Evolutionary conservation across 2,113 vertebrate genomes (phyloP), one percentile per base, ranked within the genome.

Genomic region (Neomonachus schauinslandi): DNA sequence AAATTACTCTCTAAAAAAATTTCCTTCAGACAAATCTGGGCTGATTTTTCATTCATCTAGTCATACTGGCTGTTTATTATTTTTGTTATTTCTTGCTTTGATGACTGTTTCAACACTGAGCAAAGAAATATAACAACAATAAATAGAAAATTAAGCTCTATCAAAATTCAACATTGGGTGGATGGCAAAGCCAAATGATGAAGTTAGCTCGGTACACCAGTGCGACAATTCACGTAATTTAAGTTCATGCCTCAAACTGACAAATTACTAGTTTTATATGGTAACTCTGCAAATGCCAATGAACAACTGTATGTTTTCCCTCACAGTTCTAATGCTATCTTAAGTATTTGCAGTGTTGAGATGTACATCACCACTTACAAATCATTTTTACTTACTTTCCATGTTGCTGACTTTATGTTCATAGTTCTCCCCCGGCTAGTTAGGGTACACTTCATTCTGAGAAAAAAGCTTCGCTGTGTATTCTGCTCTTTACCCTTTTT

Each of bases 381-480:
- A 77, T 55, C 18, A 93, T 76, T 85, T 81, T 87, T 63, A 91
- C 97, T 98, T 98, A 99, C 99, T 99, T 99, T 99, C 99, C 99
- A 99, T 0, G 99, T 99, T 94, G 99, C 99, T 85, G 99, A 99
- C 98, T 99, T 99, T 95, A 99, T 99, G 79, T 99, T 99, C 98
- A 99, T 99, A 16, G 99, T 99, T 98, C 99, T 99, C 84, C 99
- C 99, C 69, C 99, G 99, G 98, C 99, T 99, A 46, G 99, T 99
- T 89, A 99, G 98, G 0, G 99, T 99, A 97, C 99, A 99, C 97
- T 99, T 99, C 99, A 99, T 99, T 97, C 99, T 98, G 94, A 99
- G 99, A 97, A 99, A 99, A 98, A 99, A 99, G 98, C 99, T 99
- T 95, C 99, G 98, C 91, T 99, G 99, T 46, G 99, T 99, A 97